Base-by-base conservation (phyloP, 1,140 invertebrate genomes). In the Drosophila biarmipes region DNA sequence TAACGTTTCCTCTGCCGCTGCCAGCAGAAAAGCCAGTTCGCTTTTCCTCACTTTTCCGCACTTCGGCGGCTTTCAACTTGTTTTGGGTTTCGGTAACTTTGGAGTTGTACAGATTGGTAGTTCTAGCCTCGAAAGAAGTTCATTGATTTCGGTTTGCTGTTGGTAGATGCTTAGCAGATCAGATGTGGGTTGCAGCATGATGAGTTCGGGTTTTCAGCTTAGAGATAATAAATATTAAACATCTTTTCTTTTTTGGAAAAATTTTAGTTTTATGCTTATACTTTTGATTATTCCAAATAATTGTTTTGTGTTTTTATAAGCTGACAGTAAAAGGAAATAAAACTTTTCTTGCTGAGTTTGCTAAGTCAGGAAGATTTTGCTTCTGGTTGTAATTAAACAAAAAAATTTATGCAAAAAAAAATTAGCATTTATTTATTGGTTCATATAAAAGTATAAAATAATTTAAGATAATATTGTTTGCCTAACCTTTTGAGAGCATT, bases 1-100 rank as follows among this genome's bases (percentile, higher is more conserved):
- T 71, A 64, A 61, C 68, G 40, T 84, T 90, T 89, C 85, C 84
- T 82, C 64, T 75, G 31, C 55, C 43, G 12, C 45, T 29, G 48
- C 21, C 48, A 46, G 38, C 48, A 45, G 46, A 53, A 40, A 66
- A 75, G 73, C 61, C 38, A 55, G 72, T 64, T 74, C 46, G 46
- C 21, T 71, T 51, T 69, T 73, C 53, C 27, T 49, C 46, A 64
- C 34, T 67, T 67, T 67, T 74, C 62, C 73, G 73, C 72, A 66
- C 61, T 63, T 62, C 12, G 51, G 40, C 52, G 29, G 63, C 63
- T 69, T 55, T 73, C 53, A 59, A 55, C 79, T 78, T 48, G 73
- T 72, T 72, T 69, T 12, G 17, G 14, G 35, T 40, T 56, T 68
- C 40, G 24, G 14, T 19, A 8, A 14, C 15, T 48, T 10, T 17